These are phyloP conservation scores for Paralvinella palmiformis DNA, from an alignment of 1,140 invertebrate species.

Conservation along the genomic window DNA sequence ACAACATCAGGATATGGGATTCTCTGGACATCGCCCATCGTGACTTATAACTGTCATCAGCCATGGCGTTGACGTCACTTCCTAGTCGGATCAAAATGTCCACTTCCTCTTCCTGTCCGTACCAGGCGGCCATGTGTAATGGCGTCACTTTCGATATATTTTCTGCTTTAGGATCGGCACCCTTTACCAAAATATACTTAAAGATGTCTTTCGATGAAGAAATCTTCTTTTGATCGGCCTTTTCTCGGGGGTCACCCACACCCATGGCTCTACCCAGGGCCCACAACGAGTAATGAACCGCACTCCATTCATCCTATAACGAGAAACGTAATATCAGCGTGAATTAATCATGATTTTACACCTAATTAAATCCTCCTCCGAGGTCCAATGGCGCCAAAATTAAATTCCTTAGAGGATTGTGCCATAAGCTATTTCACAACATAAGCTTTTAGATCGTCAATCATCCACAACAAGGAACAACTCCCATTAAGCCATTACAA, in stretches of 20 bases:
- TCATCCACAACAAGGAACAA: too few relatives aligned
- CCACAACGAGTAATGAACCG: slow-evolving; percentile 13
- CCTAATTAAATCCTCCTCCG: too few relatives aligned
- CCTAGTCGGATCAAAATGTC: background rate
- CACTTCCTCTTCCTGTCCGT: slow-evolving; percentile 10
- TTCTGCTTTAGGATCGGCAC: background rate
- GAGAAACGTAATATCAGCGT: too few relatives aligned
- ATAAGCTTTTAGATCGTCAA: too few relatives aligned
- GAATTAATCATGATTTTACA: too few relatives aligned
- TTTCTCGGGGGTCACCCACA: background rate
- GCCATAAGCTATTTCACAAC: too few relatives aligned
- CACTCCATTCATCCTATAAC: slow-evolving; percentile 12
- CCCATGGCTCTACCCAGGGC: slow-evolving; percentile 9
- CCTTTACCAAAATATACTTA: background rate
- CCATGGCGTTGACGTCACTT: slow-evolving; percentile 8
- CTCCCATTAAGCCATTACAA: too few relatives aligned
- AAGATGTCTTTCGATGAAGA: background rate
- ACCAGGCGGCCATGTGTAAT: slow-evolving; percentile 14
- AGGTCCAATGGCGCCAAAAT: too few relatives aligned
- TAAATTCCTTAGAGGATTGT: too few relatives aligned
- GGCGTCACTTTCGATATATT: slow-evolving; percentile 3
- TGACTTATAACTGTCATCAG: slow-evolving; percentile 18
- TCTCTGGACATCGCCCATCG: background rate
- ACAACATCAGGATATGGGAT: background rate
- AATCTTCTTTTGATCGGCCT: background rate